Percentiles rank a stretch among this genome's conserved stretches.
Conservation (phyloP, 1,140 invertebrate genomes). For the Aphelenchoides fujianensis region DNA sequence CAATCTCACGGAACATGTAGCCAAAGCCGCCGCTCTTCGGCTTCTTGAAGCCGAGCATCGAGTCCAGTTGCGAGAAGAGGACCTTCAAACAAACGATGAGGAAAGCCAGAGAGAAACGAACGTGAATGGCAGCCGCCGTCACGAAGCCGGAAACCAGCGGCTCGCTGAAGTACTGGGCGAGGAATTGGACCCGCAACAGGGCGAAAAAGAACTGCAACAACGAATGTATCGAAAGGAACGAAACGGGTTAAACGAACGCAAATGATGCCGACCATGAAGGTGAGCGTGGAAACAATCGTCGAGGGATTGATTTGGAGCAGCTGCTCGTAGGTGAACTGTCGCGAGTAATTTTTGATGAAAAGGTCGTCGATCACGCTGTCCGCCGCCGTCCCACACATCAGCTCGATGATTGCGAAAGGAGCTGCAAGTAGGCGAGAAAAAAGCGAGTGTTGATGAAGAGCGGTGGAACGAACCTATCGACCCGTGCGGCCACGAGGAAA, state of each 20-base stretch:
- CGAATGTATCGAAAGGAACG: neutral
- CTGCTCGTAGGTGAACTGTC: neutral
- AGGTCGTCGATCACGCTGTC: slow-evolving; percentile 14
- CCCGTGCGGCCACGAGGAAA: slow-evolving; percentile 19
- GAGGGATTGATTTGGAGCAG: slow-evolving; percentile 8
- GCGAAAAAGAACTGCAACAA: slow-evolving; percentile 49
- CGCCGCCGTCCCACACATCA: slow-evolving; percentile 28
- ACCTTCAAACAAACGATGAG: too few relatives aligned
- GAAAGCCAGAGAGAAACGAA: too few relatives aligned
- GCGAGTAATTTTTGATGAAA: slow-evolving; percentile 16
- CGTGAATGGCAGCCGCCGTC: slow-evolving; percentile 50
- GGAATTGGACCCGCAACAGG: slow-evolving; percentile 51
- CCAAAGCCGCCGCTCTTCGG: slow-evolving; percentile 24
- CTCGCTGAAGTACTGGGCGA: slow-evolving; percentile 55
- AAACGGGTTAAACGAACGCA: neutral
- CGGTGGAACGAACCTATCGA: neutral
- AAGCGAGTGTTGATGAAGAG: neutral
- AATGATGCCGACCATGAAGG: slow-evolving; percentile 15
- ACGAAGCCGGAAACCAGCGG: slow-evolving; percentile 51
- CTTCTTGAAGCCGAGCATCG: slow-evolving; percentile 40
- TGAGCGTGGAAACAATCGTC: slow-evolving; percentile 13
- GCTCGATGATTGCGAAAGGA: slow-evolving; percentile 14
- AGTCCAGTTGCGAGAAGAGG: slow-evolving; percentile 51
- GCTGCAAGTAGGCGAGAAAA: neutral
- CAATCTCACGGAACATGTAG: slow-evolving; percentile 24